Evolutionary conservation across 2,888 invertebrate genomes (phyloP).

Genomic region (Venustoraphidia nigricollis): DNA sequence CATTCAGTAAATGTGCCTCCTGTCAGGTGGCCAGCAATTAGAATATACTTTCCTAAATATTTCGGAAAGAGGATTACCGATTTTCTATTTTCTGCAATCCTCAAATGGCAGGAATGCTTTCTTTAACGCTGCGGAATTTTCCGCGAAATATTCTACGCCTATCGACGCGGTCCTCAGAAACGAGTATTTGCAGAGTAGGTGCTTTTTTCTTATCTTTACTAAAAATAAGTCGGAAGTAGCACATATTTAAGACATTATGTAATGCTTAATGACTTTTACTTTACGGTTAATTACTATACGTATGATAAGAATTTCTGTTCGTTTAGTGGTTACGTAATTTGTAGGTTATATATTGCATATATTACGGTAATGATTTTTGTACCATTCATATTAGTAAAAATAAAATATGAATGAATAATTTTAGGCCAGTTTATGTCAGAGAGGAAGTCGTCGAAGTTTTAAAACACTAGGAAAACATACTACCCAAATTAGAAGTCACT

Average conservation of each 20-base stretch:
- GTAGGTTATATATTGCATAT: not conserved
- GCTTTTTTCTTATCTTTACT: not conserved
- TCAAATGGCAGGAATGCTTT: conserved; percentile 32
- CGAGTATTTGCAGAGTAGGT: conserved; percentile 3
- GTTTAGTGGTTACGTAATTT: not conserved
- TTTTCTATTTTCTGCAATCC: conserved; percentile 11
- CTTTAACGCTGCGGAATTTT: conserved; percentile 30
- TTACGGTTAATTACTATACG: not conserved
- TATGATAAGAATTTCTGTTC: too few relatives aligned
- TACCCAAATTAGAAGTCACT: conserved; percentile 7
- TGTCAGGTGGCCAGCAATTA: too few relatives aligned
- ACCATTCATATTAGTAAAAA: too few relatives aligned
- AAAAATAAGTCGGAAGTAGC: not conserved
- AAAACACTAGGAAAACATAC: conserved; percentile 12
- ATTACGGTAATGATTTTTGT: not conserved
- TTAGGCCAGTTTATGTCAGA: conserved; percentile 15
- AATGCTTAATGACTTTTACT: not conserved
- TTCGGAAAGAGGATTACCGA: too few relatives aligned
- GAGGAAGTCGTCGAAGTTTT: conserved; percentile 16
- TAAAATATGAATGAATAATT: conserved; percentile 4
- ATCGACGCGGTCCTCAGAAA: conserved; percentile 18
- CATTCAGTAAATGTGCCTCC: too few relatives aligned
- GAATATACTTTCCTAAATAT: too few relatives aligned
- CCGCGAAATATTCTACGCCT: conserved; percentile 25
- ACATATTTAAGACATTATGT: not conserved